Percentiles rank a stretch among this genome's conserved stretches.
These are phyloP conservation scores for Girardia tigrina DNA, from an alignment of 2,888 invertebrate species.

Conservation along the genomic window DNA sequence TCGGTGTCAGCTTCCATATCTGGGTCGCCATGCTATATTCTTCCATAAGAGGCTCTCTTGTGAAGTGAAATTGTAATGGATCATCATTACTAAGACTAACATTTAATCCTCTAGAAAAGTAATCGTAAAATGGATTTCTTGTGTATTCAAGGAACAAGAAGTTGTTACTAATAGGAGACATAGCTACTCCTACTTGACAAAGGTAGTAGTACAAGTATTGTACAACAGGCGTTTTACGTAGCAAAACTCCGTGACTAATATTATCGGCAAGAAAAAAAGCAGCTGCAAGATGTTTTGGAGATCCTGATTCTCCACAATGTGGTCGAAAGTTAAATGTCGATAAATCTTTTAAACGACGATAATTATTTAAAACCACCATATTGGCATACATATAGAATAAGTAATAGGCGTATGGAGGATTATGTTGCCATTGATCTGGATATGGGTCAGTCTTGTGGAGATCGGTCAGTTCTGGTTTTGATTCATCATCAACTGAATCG, in stretches of 20 bases:
- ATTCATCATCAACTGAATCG: conserved; percentile 97
- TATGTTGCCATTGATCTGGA: conserved; percentile 79
- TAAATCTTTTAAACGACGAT: conserved; percentile 54
- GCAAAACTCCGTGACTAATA: conserved; percentile 84
- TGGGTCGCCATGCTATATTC: conserved; percentile 98
- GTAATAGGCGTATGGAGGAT: conserved; percentile 95
- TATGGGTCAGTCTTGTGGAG: conserved; percentile 61
- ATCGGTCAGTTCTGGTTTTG: conserved; percentile 82
- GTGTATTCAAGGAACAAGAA: conserved; percentile 95
- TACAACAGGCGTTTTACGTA: conserved; percentile 78
- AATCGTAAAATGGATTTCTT: conserved; percentile 90
- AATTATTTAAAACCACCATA: conserved; percentile 80
- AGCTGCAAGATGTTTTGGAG: conserved; percentile 87
- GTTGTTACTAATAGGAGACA: conserved; percentile 96
- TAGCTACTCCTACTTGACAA: conserved; percentile 75
- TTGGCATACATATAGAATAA: conserved; percentile 96
- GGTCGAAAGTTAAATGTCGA: conserved; percentile 66
- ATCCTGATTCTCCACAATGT: conserved; percentile 91
- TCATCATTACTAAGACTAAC: conserved; percentile 92
- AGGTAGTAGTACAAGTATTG: conserved; percentile 96
- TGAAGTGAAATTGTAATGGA: conserved; percentile 96
- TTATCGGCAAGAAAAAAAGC: conserved; percentile 93
- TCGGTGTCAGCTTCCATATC: conserved; percentile 53
- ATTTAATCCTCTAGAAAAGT: conserved; percentile 77
- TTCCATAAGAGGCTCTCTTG: conserved; percentile 94